These are phyloP conservation scores for Arnoldichthys spilopterus DNA, from an alignment of 2,797 vertebrate genomes.

Conservation along the genomic window DNA sequence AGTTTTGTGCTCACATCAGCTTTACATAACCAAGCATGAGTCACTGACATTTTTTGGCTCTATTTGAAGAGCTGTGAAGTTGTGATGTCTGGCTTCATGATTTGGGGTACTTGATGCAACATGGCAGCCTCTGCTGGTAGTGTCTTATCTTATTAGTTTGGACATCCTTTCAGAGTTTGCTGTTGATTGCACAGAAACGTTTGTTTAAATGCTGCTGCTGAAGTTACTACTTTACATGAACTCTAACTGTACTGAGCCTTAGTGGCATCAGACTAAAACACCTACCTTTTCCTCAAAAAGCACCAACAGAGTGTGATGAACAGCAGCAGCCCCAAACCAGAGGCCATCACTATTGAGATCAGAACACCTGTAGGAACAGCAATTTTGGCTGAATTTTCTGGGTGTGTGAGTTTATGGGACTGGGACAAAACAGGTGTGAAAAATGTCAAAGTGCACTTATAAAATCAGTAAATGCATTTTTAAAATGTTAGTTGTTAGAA, in stretches of 20 bases:
- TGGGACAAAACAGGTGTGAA: not conserved
- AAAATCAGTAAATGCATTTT: not conserved
- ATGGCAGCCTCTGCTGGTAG: not conserved
- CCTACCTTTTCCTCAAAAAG: slow-evolving; percentile 81
- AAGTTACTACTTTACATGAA: not conserved
- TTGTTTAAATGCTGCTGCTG: not conserved
- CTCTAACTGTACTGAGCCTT: not conserved
- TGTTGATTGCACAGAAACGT: not conserved
- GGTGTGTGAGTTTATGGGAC: slow-evolving; percentile 3
- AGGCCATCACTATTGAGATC: slow-evolving; percentile 74
- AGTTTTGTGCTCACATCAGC: not conserved
- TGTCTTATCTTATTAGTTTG: not conserved
- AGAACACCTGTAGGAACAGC: slow-evolving; percentile 77
- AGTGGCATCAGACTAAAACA: slow-evolving; percentile 9
- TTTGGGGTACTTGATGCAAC: not conserved
- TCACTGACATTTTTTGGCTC: slow-evolving; percentile 1
- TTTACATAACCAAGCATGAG: slow-evolving; percentile 8
- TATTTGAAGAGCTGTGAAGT: not conserved
- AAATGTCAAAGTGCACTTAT: not conserved
- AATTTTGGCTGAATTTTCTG: not conserved
- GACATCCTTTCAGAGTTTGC: not conserved
- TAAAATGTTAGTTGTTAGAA: too few species aligned
- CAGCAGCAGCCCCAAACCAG: slow-evolving; percentile 75
- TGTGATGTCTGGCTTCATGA: slow-evolving; percentile 8
- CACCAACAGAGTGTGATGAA: slow-evolving; percentile 74